A percentile compares a stretch with the other conserved stretches of the same genome.
Conservation (phyloP, 2,113 vertebrate genomes). For the Anoura caudifer region DNA sequence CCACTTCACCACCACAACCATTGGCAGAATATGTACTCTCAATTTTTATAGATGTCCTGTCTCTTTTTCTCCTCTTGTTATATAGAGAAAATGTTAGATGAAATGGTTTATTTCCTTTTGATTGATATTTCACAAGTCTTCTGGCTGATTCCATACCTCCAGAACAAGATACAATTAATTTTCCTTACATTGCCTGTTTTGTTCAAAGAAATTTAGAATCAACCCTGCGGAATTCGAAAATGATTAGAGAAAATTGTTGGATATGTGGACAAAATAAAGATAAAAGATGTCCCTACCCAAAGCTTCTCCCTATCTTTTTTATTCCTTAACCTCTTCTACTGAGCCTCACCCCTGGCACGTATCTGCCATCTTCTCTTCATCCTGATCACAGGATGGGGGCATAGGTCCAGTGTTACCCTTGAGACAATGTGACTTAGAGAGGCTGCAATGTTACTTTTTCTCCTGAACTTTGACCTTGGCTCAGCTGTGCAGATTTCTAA, state of each 20-base stretch:
- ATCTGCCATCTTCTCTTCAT: neutral
- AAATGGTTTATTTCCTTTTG: neutral
- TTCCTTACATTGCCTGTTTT: neutral
- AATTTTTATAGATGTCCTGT: neutral
- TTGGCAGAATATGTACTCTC: neutral
- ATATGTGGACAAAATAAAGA: neutral
- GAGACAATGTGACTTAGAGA: neutral
- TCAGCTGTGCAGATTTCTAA: conserved; percentile 14
- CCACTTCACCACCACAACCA: accelerated
- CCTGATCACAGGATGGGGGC: neutral
- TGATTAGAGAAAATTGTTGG: neutral
- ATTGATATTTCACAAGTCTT: neutral
- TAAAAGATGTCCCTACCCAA: neutral
- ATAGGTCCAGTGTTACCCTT: neutral
- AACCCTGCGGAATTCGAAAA: neutral
- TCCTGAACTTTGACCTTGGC: neutral
- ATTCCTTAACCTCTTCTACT: neutral
- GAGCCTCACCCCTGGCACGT: neutral
- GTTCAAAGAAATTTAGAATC: neutral
- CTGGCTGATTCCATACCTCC: neutral
- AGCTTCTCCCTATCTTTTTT: neutral
- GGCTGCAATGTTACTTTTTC: neutral
- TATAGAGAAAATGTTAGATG: neutral
- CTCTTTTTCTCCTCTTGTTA: neutral
- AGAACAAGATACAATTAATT: neutral